Conservation (phyloP, 2,113 vertebrate genomes). For the Pagrus major region DNA sequence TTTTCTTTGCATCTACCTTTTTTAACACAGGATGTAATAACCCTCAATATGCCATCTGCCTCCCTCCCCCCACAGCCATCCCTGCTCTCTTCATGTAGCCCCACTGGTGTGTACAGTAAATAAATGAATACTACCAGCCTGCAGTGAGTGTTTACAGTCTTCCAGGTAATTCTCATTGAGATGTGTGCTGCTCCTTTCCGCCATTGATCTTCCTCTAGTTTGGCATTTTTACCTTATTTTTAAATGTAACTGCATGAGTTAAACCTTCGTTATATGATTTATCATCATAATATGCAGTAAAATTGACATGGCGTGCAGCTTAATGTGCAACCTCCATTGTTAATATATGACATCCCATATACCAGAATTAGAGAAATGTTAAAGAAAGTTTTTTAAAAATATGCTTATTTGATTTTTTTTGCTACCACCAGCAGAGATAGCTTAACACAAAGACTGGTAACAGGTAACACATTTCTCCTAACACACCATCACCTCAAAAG, state of each 20-base stretch:
- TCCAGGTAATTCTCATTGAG: background rate
- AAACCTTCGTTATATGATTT: background rate
- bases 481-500: background rate
- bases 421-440: background rate
- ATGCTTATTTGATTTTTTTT: too few relatives aligned
- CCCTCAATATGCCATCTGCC: constrained; percentile 52
- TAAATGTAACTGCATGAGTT: background rate
- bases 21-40: constrained; percentile 38
- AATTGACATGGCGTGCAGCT: background rate
- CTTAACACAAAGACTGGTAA: background rate
- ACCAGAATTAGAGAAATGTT: background rate
- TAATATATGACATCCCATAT: background rate
- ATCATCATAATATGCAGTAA: background rate
- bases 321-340: background rate
- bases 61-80: constrained; percentile 21
- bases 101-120: constrained; percentile 26
- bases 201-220: background rate
- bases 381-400: background rate
- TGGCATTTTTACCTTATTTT: background rate
- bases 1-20: constrained; percentile 23
- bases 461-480: background rate
- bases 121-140: constrained; percentile 8
- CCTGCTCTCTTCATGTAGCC: constrained; percentile 7
- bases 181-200: background rate
- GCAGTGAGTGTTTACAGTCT: background rate